phyloP scores from a whole-genome alignment of 2,113 vertebrate genomes.

The Falco punctatus region DNA sequence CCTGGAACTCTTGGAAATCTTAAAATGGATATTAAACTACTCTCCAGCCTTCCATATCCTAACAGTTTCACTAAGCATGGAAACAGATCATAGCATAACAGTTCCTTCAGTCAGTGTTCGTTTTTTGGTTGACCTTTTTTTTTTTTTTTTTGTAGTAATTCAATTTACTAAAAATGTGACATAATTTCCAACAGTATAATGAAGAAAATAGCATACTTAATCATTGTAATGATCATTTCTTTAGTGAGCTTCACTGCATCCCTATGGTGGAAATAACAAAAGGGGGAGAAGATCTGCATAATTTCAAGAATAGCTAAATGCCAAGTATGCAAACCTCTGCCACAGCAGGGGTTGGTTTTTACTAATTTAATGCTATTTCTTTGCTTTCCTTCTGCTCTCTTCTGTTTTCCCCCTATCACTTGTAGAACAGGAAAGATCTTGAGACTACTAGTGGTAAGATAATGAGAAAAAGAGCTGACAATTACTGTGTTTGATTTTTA shows the following conservation, averaged over 20 bases:
- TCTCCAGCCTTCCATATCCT: neutral
- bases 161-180: neutral
- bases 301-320: neutral
- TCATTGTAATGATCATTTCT: neutral
- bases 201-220: neutral
- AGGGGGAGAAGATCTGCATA: neutral
- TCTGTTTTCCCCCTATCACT: neutral
- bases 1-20: neutral
- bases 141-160: neutral
- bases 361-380: neutral
- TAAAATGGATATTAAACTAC: neutral
- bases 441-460: neutral
- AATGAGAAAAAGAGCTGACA: neutral
- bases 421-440: neutral
- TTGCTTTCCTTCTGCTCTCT: neutral
- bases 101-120: neutral
- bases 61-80: neutral
- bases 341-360: neutral
- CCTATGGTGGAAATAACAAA: constrained; percentile 15
- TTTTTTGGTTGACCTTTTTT: neutral
- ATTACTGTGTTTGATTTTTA: neutral
- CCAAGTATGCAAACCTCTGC: neutral
- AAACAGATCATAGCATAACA: neutral
- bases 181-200: neutral
- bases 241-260: neutral